phyloP scores from a whole-genome alignment of 2,888 invertebrate species.

The Apoda limacodes region DNA sequence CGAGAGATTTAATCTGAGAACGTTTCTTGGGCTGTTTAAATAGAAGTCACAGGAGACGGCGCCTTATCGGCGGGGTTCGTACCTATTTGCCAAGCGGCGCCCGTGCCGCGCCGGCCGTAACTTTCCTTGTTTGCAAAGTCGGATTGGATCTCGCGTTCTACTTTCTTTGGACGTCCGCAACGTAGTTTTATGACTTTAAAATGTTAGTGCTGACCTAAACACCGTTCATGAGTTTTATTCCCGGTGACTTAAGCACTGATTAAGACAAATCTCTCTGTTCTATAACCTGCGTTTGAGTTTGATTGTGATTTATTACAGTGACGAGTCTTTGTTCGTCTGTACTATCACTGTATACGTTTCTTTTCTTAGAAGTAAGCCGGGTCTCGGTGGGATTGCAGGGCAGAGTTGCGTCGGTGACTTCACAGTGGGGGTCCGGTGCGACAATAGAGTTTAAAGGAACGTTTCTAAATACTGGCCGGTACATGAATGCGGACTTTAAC shows the following conservation, averaged over 20 bases:
- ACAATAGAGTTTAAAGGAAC: constrained; percentile 20
- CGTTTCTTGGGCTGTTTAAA: constrained; percentile 62
- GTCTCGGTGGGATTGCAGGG: constrained; percentile 30
- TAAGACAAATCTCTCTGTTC: constrained; percentile 26
- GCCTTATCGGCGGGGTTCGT: constrained; percentile 58
- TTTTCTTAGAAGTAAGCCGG: constrained; percentile 33
- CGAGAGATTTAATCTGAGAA: constrained; percentile 58
- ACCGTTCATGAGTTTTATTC: constrained; percentile 34
- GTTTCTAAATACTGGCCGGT: constrained; percentile 32
- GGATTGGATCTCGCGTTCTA: constrained; percentile 65
- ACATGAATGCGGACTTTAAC: constrained; percentile 55
- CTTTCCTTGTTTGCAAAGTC: constrained; percentile 69
- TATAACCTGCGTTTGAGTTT: constrained; percentile 18
- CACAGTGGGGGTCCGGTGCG: constrained; percentile 49
- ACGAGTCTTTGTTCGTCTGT: constrained; percentile 4
- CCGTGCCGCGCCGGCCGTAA: constrained; percentile 43
- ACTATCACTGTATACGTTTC: constrained; percentile 16
- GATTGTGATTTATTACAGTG: constrained; percentile 18
- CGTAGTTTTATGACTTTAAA: constrained; percentile 66
- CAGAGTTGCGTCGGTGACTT: constrained; percentile 37
- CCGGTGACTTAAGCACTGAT: constrained; percentile 22
- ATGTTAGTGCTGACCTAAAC: constrained; percentile 45
- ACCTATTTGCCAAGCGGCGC: constrained; percentile 50
- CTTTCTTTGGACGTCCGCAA: constrained; percentile 61
- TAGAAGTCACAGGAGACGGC: constrained; percentile 59